phyloP scores from a whole-genome alignment of 2,888 invertebrate genomes.

The Melieria omissa region DNA sequence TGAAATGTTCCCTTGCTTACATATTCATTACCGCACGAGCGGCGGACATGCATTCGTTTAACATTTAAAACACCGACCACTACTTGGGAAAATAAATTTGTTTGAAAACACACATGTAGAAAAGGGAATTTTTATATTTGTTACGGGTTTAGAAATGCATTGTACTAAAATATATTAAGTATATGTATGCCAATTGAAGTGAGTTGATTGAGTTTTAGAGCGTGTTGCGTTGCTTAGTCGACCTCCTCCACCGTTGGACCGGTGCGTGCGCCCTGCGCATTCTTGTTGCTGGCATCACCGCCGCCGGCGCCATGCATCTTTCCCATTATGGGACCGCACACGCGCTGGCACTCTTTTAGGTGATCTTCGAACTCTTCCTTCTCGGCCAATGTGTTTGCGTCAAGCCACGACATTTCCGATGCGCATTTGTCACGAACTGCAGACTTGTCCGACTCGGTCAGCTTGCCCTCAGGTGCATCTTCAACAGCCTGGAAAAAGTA shows the following conservation, averaged over 20 bases:
- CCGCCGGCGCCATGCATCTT: conserved; percentile 79
- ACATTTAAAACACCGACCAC: too few species aligned
- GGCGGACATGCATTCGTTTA: too few species aligned
- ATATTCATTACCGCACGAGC: too few species aligned
- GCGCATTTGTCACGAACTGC: conserved; percentile 76
- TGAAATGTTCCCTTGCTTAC: too few species aligned
- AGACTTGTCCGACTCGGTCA: conserved; percentile 78
- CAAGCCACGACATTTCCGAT: conserved; percentile 82
- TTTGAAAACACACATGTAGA: too few species aligned
- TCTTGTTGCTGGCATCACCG: conserved; percentile 73
- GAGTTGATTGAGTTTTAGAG: too few species aligned
- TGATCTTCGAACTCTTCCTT: conserved; percentile 82
- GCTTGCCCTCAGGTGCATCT: conserved; percentile 73
- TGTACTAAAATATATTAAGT: too few species aligned
- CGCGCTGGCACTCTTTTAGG: conserved; percentile 78
- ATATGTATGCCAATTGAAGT: too few species aligned
- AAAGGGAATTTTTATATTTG: too few species aligned
- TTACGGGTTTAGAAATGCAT: too few species aligned
- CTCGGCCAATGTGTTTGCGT: conserved; percentile 80
- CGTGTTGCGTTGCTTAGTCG: conserved; percentile 67
- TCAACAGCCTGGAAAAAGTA: conserved; percentile 70
- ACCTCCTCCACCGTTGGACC: conserved; percentile 78
- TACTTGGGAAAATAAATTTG: too few species aligned
- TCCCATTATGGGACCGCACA: conserved; percentile 84
- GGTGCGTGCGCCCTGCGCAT: conserved; percentile 73